phyloP scores from a whole-genome alignment of 23 tunicate species.

The Phallusia fumigata region DNA sequence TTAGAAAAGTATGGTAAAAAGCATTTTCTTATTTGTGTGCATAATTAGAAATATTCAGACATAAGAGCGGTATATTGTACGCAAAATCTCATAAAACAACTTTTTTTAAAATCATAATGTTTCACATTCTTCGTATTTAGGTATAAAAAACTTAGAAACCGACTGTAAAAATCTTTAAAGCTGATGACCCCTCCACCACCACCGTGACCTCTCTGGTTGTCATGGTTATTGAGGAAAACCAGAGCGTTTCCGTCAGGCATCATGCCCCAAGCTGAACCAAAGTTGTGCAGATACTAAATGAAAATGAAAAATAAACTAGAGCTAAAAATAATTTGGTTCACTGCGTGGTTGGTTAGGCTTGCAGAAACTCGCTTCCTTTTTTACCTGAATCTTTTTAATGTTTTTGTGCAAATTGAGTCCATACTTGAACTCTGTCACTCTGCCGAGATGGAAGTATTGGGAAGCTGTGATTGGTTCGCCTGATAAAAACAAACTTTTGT shows the following conservation, averaged over 20 bases:
- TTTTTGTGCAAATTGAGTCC: constrained; percentile 76
- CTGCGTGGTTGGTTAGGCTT: too few relatives aligned
- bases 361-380: too few relatives aligned
- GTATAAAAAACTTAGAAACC: not conserved
- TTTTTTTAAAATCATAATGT: too few relatives aligned
- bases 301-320: not conserved
- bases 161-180: constrained; percentile 85
- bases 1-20: not conserved
- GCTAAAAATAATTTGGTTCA: too few relatives aligned
- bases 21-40: too few relatives aligned
- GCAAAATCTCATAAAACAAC: too few relatives aligned
- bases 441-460: constrained; percentile 66
- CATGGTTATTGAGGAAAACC: constrained; percentile 94
- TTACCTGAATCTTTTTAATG: constrained; percentile 58
- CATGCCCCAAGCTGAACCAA: constrained; percentile 95
- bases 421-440: constrained; percentile 96
- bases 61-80: too few relatives aligned
- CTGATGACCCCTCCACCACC: constrained; percentile 94
- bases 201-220: constrained; percentile 99
- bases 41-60: too few relatives aligned
- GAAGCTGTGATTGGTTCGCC: constrained; percentile 95
- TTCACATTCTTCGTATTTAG: too few relatives aligned
- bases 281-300: constrained; percentile 49
- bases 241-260: constrained; percentile 82
- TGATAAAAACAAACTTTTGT: not conserved